A percentile compares a stretch with the other conserved stretches of the same genome.
Conservation (phyloP, 2,113 vertebrate genomes). For the Cottus gobio region DNA sequence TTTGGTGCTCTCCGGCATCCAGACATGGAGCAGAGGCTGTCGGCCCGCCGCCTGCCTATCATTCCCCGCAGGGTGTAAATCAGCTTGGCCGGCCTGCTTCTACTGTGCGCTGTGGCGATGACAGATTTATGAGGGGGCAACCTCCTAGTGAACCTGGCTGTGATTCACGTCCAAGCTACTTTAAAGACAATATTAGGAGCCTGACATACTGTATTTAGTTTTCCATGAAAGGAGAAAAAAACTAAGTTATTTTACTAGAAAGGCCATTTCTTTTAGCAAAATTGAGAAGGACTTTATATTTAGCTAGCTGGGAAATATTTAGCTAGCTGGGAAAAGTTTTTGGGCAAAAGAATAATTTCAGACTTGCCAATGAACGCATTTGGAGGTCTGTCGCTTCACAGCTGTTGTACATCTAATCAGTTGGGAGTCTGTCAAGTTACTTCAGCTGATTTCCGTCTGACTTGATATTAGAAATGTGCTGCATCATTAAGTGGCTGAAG, state of each 20-base stretch:
- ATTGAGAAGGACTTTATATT: not conserved
- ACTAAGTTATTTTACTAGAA: not conserved
- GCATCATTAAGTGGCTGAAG: not conserved
- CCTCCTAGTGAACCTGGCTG: conserved; percentile 71
- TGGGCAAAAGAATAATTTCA: not conserved
- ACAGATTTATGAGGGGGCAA: conserved; percentile 81
- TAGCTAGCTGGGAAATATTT: not conserved
- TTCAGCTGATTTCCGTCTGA: conserved; percentile 6
- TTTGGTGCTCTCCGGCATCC: conserved; percentile 27
- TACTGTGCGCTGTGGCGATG: conserved; percentile 58
- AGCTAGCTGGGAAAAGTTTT: not conserved
- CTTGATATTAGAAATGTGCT: conserved; percentile 1
- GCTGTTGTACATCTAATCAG: not conserved
- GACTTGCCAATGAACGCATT: conserved; percentile 2
- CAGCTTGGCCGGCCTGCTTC: conserved; percentile 48
- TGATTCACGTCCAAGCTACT: conserved; percentile 46
- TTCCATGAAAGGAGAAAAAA: conserved; percentile 13
- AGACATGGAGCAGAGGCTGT: conserved; percentile 56
- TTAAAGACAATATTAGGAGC: conserved; percentile 13
- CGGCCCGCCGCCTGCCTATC: conserved; percentile 73
- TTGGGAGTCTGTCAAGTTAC: not conserved
- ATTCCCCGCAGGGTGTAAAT: conserved; percentile 78
- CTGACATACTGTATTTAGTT: not conserved
- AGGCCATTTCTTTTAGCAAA: not conserved
- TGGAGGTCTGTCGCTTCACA: conserved; percentile 8